A percentile compares a stretch with the other conserved stretches of the same genome.
Conservation (phyloP, 2,888 invertebrate species). For the Macrophya alboannulata region DNA sequence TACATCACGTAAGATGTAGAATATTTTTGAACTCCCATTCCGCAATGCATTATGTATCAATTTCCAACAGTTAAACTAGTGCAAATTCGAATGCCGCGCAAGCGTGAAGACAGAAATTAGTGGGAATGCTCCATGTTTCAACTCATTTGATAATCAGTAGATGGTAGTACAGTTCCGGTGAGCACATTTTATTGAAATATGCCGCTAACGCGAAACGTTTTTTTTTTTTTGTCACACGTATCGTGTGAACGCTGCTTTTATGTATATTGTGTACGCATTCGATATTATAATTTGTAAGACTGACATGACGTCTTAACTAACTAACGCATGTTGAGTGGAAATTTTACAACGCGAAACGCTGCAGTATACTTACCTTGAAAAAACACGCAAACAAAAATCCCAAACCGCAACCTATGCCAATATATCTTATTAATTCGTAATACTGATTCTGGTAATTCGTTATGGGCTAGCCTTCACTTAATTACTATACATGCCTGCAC, state of each 20-base stretch:
- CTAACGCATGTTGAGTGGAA: not conserved
- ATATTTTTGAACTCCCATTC: not conserved
- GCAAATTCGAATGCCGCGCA: not conserved
- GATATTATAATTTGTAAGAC: not conserved
- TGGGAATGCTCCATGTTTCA: not conserved
- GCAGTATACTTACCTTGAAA: not conserved
- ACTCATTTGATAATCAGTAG: not conserved
- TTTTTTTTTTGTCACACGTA: not conserved
- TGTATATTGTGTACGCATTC: not conserved
- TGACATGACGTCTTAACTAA: not conserved
- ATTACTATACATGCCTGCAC: not conserved
- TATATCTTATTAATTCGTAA: not conserved
- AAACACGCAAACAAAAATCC: constrained; percentile 8
- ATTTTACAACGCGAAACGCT: not conserved
- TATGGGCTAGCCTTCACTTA: not conserved
- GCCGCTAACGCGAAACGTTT: no score
- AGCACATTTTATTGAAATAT: not conserved
- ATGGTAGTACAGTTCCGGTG: not conserved
- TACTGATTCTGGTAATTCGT: not conserved
- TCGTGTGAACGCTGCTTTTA: not conserved
- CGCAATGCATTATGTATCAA: not conserved
- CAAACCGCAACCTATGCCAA: constrained; percentile 14
- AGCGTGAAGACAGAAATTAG: not conserved
- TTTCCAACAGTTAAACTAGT: not conserved
- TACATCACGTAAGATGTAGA: not conserved